Percentiles rank a stretch among this genome's conserved stretches.
These are phyloP conservation scores for Reinhardtius hippoglossoides DNA, from an alignment of 2,113 vertebrate genomes.

Conservation along the genomic window DNA sequence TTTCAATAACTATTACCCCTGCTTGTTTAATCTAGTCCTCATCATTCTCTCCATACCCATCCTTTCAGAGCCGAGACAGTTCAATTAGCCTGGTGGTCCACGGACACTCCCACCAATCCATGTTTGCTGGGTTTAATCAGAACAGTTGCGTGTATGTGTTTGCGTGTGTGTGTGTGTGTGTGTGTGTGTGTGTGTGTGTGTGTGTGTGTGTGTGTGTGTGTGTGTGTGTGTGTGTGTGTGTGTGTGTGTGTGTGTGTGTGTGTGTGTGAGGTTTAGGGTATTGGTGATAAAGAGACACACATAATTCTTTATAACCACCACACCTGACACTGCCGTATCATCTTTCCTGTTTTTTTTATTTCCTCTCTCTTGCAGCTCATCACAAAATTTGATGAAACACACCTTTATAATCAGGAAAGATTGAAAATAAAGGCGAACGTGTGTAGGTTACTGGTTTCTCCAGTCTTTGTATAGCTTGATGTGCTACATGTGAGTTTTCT, in stretches of 20 bases:
- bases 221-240: slow-evolving; percentile 14
- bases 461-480: too few species aligned
- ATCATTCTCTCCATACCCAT: slow-evolving; percentile 49
- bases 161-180: slow-evolving; percentile 2
- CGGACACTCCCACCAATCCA: slow-evolving; percentile 75
- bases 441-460: background rate
- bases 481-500: background rate
- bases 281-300: slow-evolving; percentile 45
- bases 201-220: background rate
- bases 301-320: slow-evolving; percentile 57
- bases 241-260: background rate
- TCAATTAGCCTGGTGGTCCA: slow-evolving; percentile 74
- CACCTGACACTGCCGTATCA: slow-evolving; percentile 20
- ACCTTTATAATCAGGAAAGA: slow-evolving; percentile 10
- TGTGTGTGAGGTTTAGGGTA: slow-evolving; percentile 17
- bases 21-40: slow-evolving; percentile 45
- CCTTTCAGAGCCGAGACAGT: slow-evolving; percentile 59
- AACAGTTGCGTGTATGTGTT: background rate
- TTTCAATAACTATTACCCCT: slow-evolving; percentile 26
- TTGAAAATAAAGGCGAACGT: background rate
- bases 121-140: slow-evolving; percentile 77
- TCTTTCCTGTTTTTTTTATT: slow-evolving; percentile 4
- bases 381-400: slow-evolving; percentile 16
- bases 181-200: slow-evolving; percentile 2
- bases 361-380: slow-evolving; percentile 4